Base-by-base conservation (phyloP, 2,888 invertebrate species). In the Habroteleia sp. region DNA sequence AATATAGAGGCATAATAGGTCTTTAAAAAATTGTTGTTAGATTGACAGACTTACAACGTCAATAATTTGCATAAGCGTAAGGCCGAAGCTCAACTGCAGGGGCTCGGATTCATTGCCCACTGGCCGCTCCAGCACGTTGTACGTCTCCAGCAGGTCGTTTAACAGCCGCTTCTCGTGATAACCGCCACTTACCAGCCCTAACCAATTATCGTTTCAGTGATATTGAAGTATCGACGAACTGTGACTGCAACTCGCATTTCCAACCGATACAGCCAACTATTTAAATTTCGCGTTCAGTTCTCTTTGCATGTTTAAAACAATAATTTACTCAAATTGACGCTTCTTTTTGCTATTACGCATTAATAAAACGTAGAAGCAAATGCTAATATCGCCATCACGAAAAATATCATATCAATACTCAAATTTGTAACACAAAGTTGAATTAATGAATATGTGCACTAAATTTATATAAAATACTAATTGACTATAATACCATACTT, bases 51-150 rank as follows among this genome's bases (percentile, higher is more conserved):
- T 93, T 92, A 97, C 97, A 94, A 97, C 97, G 92, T 97, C 97
- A 90, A 97, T 97, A 91, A 97, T 97, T 93, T 97, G 97, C 96
- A 96, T 96, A 90, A 97, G 93, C 89, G 97, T 97, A 91, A 97
- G 94, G 90, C 97, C 97, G 91, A 97, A 97, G 91, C 96, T 96
- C 90, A 97, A 94, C 91, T 95, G 94, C 89, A 97, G 93, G 88
- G 97, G 96, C 91, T 97, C 97, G 90, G 96, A 96, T 92, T 97
- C 97, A 92, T 97, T 97, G 90, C 95, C 94, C 89, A 97, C 97
- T 86, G 96, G 96, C 89, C 97, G 93, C 92, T 97, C 97, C 91
- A 97, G 92, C 89, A 95, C 95, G 92, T 97, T 97, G 93, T 97
- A 97, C 89, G 94, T 92, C 91, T 96, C 95, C 90, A 97, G 92